Percentiles rank a stretch among this genome's conserved stretches.
Conservation (phyloP, 2,113 vertebrate genomes). For the Cavia aperea region DNA sequence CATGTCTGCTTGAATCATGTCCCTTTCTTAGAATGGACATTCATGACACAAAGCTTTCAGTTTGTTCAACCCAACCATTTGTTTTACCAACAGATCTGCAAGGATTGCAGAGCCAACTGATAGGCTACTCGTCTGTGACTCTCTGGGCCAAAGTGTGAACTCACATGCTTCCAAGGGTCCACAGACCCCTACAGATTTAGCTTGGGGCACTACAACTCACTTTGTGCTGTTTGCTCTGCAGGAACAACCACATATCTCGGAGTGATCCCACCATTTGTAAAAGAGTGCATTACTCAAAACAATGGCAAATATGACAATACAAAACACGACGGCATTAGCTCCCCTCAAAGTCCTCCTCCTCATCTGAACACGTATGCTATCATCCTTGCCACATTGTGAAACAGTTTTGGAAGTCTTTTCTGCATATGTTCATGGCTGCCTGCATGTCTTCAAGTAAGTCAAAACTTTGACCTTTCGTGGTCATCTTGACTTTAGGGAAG, state of each 20-base stretch:
- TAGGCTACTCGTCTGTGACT: background rate
- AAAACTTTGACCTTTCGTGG: background rate
- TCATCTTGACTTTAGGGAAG: background rate
- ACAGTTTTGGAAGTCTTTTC: background rate
- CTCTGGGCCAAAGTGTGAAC: background rate
- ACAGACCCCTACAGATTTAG: background rate
- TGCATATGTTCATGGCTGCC: background rate
- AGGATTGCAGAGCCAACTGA: background rate
- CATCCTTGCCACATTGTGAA: background rate
- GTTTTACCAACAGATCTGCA: background rate
- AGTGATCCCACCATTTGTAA: background rate
- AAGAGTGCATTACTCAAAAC: background rate
- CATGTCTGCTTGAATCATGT: background rate
- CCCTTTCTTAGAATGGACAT: background rate
- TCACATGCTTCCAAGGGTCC: background rate
- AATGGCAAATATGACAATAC: background rate
- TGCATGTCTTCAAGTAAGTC: background rate
- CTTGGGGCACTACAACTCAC: background rate
- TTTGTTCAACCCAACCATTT: background rate
- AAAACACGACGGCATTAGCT: background rate
- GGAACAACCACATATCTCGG: background rate
- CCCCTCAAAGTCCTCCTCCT: background rate
- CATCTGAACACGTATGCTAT: background rate
- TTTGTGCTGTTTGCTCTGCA: background rate
- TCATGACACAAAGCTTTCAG: background rate